Evolutionary conservation across 1,140 invertebrate species (phyloP).

Genomic region (Ooceraea biroi): DNA sequence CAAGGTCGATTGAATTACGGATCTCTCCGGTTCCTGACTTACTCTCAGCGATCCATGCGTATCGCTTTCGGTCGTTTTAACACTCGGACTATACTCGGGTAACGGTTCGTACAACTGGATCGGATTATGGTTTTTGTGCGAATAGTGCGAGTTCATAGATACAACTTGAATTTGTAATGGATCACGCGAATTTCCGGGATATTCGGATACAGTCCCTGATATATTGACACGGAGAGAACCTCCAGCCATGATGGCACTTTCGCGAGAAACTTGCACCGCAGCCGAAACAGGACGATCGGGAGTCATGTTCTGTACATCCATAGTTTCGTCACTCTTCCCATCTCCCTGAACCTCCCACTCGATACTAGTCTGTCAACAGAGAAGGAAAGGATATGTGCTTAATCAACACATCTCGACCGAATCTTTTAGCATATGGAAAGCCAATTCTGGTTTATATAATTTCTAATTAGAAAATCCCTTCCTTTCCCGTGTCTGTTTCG

Average conservation of each 20-base stretch:
- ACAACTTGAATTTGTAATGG: conserved; percentile 50
- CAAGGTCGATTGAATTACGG: conserved; percentile 84
- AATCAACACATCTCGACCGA: conserved; percentile 79
- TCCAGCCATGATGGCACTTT: conserved; percentile 79
- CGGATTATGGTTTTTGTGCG: conserved; percentile 28
- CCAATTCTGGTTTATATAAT: conserved; percentile 69
- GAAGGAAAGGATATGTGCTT: conserved; percentile 89
- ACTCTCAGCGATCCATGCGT: conserved; percentile 57
- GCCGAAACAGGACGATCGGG: conserved; percentile 74
- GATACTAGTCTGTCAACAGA: conserved; percentile 89
- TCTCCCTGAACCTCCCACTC: conserved; percentile 81
- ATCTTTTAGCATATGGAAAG: conserved; percentile 71
- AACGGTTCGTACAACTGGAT: conserved; percentile 7
- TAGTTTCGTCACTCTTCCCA: conserved; percentile 83
- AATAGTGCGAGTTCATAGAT: conserved; percentile 33
- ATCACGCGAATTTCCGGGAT: conserved; percentile 62
- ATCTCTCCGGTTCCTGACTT: conserved; percentile 81
- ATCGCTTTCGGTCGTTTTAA: conserved; percentile 43
- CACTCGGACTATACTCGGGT: conserved; percentile 33
- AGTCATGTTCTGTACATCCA: conserved; percentile 79
- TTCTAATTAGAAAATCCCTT: conserved; percentile 80
- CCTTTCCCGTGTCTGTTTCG: conserved; percentile 80
- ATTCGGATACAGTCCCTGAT: conserved; percentile 70
- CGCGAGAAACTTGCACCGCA: conserved; percentile 77
- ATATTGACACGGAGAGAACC: conserved; percentile 77